Conservation (phyloP, 2,113 vertebrate genomes). For the Odobenus rosmarus region DNA sequence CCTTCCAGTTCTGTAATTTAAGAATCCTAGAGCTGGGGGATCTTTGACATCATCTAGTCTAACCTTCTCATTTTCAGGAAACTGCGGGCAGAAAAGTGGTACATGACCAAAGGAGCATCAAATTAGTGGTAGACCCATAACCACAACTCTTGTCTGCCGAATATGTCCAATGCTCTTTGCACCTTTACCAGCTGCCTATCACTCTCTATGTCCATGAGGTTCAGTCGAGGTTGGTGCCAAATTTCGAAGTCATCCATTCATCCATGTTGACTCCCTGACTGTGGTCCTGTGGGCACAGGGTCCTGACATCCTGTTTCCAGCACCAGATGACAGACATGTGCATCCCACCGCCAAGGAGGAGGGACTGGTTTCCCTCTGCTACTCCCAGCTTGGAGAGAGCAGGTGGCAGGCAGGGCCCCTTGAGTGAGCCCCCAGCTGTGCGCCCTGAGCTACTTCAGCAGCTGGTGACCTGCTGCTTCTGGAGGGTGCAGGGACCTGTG, state of each 20-base stretch:
- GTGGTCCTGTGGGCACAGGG: background rate
- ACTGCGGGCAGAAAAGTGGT: constrained; percentile 52
- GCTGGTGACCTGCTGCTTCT: background rate
- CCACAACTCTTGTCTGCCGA: background rate
- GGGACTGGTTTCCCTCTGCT: background rate
- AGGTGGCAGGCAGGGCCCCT: background rate
- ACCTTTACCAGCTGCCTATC: constrained; percentile 4
- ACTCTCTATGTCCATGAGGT: background rate
- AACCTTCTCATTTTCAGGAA: constrained; percentile 57
- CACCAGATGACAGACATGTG: background rate
- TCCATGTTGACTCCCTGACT: background rate
- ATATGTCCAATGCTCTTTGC: background rate
- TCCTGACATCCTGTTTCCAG: background rate
- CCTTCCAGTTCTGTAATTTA: constrained; percentile 14
- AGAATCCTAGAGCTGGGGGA: background rate
- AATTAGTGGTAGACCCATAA: constrained; percentile 47
- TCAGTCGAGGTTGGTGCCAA: background rate
- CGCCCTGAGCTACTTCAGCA: background rate
- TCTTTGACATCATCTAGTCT: constrained; percentile 42
- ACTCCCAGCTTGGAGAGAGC: background rate
- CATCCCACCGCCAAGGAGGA: background rate
- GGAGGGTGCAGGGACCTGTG: background rate
- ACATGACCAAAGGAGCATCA: background rate
- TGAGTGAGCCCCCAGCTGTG: background rate
- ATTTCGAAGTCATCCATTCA: background rate